A percentile compares a stretch with the other conserved stretches of the same genome.
phyloP scores from a whole-genome alignment of 2,797 vertebrate genomes.

The Hoplostethus mediterraneus region DNA sequence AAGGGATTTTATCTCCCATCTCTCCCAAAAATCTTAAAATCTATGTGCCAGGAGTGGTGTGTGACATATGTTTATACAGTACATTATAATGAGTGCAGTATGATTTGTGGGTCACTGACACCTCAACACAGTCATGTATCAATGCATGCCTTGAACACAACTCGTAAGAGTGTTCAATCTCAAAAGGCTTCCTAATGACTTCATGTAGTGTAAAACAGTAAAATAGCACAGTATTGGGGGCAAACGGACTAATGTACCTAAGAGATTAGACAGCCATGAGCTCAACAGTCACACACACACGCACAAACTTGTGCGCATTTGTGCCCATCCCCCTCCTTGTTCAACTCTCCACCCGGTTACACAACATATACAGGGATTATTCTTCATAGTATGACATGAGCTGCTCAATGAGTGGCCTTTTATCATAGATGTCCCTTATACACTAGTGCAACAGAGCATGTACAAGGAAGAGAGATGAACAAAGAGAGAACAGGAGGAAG shows the following conservation, averaged over 20 bases:
- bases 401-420: constrained; percentile 80
- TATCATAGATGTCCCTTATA: constrained; percentile 65
- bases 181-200: constrained; percentile 48
- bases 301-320: constrained; percentile 70
- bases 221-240: constrained; percentile 48
- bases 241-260: constrained; percentile 74
- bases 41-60: background rate
- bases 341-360: constrained; percentile 86
- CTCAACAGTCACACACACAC: constrained; percentile 72
- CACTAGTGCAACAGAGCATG: constrained; percentile 38
- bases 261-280: constrained; percentile 80
- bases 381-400: constrained; percentile 76
- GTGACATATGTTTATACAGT: background rate
- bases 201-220: constrained; percentile 38
- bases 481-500: constrained; percentile 30
- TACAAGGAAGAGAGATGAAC: constrained; percentile 14
- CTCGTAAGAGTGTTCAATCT: constrained; percentile 2
- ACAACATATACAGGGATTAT: constrained; percentile 90
- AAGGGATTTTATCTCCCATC: background rate
- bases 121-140: background rate
- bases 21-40: background rate
- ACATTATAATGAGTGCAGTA: background rate
- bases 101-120: constrained; percentile 7
- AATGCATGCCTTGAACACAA: background rate
- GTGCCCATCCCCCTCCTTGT: constrained; percentile 74